Percentiles rank a stretch among this genome's conserved stretches.
These are phyloP conservation scores for Sebastes hubbsi DNA, from an alignment of 2,797 vertebrate species.

Conservation along the genomic window DNA sequence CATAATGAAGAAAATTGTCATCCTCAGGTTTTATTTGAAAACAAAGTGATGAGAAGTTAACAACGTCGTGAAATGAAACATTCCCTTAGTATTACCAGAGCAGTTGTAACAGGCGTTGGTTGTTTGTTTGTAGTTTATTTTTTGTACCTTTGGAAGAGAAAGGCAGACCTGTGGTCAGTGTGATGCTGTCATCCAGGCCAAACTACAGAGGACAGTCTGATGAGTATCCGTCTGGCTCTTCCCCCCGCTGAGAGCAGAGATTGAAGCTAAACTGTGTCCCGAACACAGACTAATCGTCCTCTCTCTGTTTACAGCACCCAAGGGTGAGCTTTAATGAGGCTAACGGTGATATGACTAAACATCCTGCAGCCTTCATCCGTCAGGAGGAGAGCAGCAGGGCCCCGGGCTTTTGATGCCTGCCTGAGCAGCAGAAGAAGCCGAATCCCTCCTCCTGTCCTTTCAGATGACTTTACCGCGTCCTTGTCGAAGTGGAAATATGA, in stretches of 20 bases:
- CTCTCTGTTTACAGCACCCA: slow-evolving; percentile 55
- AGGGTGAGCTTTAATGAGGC: slow-evolving; percentile 61
- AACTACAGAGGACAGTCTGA: slow-evolving; percentile 32
- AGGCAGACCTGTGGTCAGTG: background rate
- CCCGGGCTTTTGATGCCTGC: slow-evolving; percentile 18
- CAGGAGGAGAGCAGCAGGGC: slow-evolving; percentile 42
- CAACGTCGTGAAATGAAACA: background rate
- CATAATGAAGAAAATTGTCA: background rate
- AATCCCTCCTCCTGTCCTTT: slow-evolving; percentile 35
- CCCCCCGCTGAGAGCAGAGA: slow-evolving; percentile 22
- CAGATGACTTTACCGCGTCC: slow-evolving; percentile 38
- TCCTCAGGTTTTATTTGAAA: background rate
- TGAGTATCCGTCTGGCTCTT: slow-evolving; percentile 6
- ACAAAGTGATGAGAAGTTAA: background rate
- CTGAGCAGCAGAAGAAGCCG: slow-evolving; percentile 28
- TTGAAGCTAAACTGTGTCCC: slow-evolving; percentile 30
- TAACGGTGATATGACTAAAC: slow-evolving; percentile 53
- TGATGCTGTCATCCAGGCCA: background rate
- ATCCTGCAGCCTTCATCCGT: slow-evolving; percentile 46
- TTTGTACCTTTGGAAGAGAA: background rate
- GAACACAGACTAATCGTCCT: slow-evolving; percentile 50
- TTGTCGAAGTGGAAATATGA: slow-evolving; percentile 34
- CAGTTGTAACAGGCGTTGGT: background rate
- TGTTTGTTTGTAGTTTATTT: background rate
- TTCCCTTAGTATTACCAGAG: background rate